These are phyloP conservation scores for Orbicella faveolata DNA, from an alignment of 64 coral and sea anemone species.

Conservation along the genomic window DNA sequence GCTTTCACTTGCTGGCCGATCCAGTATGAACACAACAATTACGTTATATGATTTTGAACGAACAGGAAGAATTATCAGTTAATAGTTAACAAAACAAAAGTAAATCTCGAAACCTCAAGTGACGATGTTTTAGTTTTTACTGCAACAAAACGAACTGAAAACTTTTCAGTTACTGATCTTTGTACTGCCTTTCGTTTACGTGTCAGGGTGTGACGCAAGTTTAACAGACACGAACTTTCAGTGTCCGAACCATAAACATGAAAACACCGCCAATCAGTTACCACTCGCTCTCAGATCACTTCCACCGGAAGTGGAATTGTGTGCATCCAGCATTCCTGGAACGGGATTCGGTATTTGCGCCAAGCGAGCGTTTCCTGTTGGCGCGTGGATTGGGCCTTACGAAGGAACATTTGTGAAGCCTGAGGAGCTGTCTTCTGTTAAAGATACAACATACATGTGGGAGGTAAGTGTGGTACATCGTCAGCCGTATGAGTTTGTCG, in stretches of 20 bases:
- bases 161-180: too few species aligned
- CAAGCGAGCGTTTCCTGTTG: slow-evolving; percentile 46
- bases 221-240: slow-evolving; percentile 3
- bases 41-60: too few species aligned
- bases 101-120: too few species aligned
- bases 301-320: slow-evolving; percentile 69
- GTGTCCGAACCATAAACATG: slow-evolving; percentile 35
- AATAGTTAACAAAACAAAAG: too few species aligned
- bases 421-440: slow-evolving; percentile 33
- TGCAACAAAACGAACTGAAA: not conserved
- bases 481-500: not conserved
- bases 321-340: slow-evolving; percentile 61
- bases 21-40: too few species aligned
- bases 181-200: not conserved
- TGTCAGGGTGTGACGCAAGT: slow-evolving; percentile 39
- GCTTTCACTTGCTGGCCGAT: too few species aligned
- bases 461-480: slow-evolving; percentile 34
- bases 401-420: slow-evolving; percentile 59
- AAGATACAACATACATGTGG: slow-evolving; percentile 79
- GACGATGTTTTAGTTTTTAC: not conserved
- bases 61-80: too few species aligned
- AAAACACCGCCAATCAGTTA: not conserved
- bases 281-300: slow-evolving; percentile 54
- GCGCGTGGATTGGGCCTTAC: slow-evolving; percentile 77
- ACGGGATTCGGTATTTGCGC: slow-evolving; percentile 64